Base-by-base conservation (phyloP, 2,888 invertebrate genomes). In the Calliscelio sp. region DNA sequence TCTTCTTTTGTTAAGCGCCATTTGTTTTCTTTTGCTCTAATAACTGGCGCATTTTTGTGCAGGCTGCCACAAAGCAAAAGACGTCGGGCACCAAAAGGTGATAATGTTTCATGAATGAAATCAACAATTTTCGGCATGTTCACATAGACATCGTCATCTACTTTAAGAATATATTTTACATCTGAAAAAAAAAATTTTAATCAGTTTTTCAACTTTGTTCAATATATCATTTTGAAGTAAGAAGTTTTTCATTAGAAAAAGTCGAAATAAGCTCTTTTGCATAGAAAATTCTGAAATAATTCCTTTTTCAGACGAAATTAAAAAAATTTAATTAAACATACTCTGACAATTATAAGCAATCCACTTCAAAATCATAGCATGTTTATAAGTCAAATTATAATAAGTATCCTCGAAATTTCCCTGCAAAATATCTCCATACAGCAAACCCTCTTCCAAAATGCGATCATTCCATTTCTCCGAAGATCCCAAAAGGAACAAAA, bases 381-480 rank as follows among this genome's bases (percentile, higher is more conserved):
- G 71, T 53, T 79, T 79, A 46, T 79, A 79, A 16, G 71, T 71
- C 20, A 79, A 24, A 73, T 80, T 80, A 8, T 73, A 57, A 59
- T 80, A 80, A 22, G 55, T 16, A 16, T 79, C 81, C 0, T 41
- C n/a, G 18, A 81, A 81, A 38, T 75, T 75, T 0, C 81, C 81
- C 16, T 81, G 81, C 20, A 81, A 20, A 14, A 81, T 61, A 25
- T 81, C 81, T 18, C 25, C 35, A 25, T 41, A 18, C 20, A 11
- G 10, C 5, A 18, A 0, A 10, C 55, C 70, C 20, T 81, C 81
- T n/a, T 63, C 5, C 10, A 11, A 0, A 14, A 81, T 32, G 0
- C 10, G 1, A 1, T 28, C 28, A 14, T 75, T 6, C 20, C 41
- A 20, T 1, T 70, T 5, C 1, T 24, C 14, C 1, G 75, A 81